Base-by-base conservation (phyloP, 2,113 vertebrate genomes). In the Phylloscopus whistleri region DNA sequence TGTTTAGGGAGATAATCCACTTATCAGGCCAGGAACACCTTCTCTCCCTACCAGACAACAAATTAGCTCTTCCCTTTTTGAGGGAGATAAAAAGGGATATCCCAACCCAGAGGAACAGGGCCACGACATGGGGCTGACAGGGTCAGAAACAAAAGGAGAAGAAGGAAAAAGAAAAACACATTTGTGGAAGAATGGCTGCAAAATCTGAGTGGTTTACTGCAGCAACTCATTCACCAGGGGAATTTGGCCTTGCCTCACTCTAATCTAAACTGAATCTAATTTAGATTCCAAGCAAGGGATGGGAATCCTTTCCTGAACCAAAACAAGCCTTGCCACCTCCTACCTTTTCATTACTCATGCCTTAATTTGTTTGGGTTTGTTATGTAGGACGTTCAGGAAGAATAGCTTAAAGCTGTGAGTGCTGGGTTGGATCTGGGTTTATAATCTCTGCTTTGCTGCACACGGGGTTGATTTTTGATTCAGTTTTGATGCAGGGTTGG, bases 291-390 rank as follows among this genome's bases (percentile, higher is more conserved):
- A 73, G 95, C 86, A 89, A 95, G 90, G 94, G 95, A 72, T 95
- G 94, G 87, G 89, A 93, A 95, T 95, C 87, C 91, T 97, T 94
- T 77, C 93, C 91, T 90, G 95, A 97, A 96, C 94, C 91, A 90
- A 94, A 97, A 97, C 95, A 97, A 96, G 95, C 91, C 67, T 83
- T 78, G 94, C 82, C 93, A 94, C 94, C 95, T 97, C 95, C 96
- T 72, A 95, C 94, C 84, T 93, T 83, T 55, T 81, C 94, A 91
- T 97, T 96, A 97, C 87, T 97, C 96, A 97, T 87, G n/a, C 80
- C 66, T 84, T 96, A 96, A 97, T 96, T 95, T 97, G 95, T 97
- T 96, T 97, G 96, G 95, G 91, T 96, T 96, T 87, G 39, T 95
- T 97, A 97, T 97, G 87, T 97, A 97, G 97, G 97, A 55, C 96